Evolutionary conservation across 2,888 invertebrate genomes (phyloP), one percentile per base, ranked within the genome.

Genomic region (Gari tellinella): DNA sequence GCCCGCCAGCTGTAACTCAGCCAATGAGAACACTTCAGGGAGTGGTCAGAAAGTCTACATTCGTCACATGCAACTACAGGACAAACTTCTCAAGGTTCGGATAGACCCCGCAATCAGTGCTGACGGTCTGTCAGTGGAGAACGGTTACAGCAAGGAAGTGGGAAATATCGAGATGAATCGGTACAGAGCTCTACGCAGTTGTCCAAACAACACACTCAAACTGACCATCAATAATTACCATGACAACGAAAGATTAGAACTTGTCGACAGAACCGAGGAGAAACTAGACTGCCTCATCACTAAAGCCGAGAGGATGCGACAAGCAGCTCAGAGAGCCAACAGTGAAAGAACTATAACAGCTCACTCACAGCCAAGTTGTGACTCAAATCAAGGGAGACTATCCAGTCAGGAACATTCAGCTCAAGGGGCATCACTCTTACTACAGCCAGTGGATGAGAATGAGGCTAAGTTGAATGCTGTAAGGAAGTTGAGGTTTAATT

Each of bases 131-230:
- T 66, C 73, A 15, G 75, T 83, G 23, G 84, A 83, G 60, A 83
- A 72, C 48, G 72, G 74, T 10, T 85, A 83, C 74, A 75, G 83
- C 51, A 72, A 70, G 19, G 80, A 85, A 57, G 82, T 82, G 19
- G 83, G 82, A 1, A 57, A 66, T 21, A 75, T 80, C 2, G 87
- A 86, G 57, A 83, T 82, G 76, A 80, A 80, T 1, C 78, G 86
- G 1, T 85, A 85, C 68, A 72, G 82, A 55, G 85, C 86, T 2
- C 78, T 87, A 8, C 57, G 72, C 60, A 79, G 78, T 1, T 83
- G 78, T 21, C 69, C 80, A n/a, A 70, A 74, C 48, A 51, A 66
- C 2, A 66, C 72, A 10, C 63, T 74, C 17, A 84, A 83, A 52
- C 52, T 51, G 15, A 70, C 78, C 14, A 80, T 85, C 25, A 84